These are phyloP conservation scores for Archips xylosteana DNA, from an alignment of 2,888 invertebrate species.

Conservation along the genomic window DNA sequence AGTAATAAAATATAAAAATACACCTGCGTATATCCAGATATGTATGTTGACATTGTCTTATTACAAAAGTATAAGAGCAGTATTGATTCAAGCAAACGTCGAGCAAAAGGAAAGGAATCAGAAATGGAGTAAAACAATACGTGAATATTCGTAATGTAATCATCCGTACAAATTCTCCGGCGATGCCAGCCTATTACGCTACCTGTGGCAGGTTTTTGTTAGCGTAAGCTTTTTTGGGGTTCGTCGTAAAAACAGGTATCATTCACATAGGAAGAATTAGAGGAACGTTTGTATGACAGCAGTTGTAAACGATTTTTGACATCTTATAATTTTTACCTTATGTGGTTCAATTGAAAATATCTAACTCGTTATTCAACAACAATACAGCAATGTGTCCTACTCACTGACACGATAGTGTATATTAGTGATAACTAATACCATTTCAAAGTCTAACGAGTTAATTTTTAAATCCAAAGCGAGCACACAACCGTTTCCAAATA, in stretches of 20 bases:
- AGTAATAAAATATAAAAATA: not conserved
- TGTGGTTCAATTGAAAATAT: no score
- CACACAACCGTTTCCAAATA: no score
- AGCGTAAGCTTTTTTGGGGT: slow-evolving; percentile 1
- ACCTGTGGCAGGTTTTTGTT: slow-evolving; percentile 13
- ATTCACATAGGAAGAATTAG: not conserved
- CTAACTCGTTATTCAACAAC: no score
- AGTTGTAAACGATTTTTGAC: not conserved
- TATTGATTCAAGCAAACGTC: slow-evolving; percentile 46
- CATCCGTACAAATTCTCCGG: slow-evolving; percentile 25
- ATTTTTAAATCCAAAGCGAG: no score
- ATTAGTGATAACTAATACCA: no score
- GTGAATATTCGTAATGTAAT: slow-evolving; percentile 46
- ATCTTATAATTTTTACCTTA: not conserved
- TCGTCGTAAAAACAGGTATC: not conserved
- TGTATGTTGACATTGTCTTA: slow-evolving; percentile 19
- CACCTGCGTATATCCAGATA: not conserved
- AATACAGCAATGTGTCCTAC: no score
- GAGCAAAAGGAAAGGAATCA: slow-evolving; percentile 43
- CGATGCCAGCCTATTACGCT: slow-evolving; percentile 10
- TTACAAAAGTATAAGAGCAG: slow-evolving; percentile 43
- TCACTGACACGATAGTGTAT: no score
- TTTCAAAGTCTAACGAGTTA: no score
- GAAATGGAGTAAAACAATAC: slow-evolving; percentile 46
- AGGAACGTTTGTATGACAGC: not conserved